Evolutionary conservation across 2,888 invertebrate species (phyloP).

Genomic region (Phytoseiulus persimilis): DNA sequence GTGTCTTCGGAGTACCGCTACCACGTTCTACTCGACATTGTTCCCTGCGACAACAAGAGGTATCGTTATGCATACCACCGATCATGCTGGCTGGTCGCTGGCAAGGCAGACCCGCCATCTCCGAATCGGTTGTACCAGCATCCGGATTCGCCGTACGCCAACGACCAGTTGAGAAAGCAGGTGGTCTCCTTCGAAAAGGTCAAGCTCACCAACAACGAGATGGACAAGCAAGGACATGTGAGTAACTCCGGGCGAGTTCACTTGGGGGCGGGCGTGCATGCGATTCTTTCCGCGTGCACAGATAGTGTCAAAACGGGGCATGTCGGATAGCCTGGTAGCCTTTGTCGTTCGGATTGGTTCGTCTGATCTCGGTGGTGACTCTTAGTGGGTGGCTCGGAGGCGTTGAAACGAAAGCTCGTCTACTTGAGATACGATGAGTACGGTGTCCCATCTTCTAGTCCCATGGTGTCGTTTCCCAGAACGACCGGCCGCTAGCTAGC

Average conservation of each 20-base stretch:
- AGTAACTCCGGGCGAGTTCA: conserved; percentile 50
- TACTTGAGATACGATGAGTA: conserved; percentile 29
- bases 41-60: conserved; percentile 90
- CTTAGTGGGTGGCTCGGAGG: conserved; percentile 7
- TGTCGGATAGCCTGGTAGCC: background rate
- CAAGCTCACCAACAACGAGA: conserved; percentile 94
- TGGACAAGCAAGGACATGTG: conserved; percentile 91
- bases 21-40: conserved; percentile 87
- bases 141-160: conserved; percentile 91
- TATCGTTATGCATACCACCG: conserved; percentile 94
- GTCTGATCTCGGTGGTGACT: background rate
- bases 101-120: conserved; percentile 93
- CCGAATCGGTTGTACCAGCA: conserved; percentile 87
- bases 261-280: background rate
- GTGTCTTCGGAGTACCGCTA: conserved; percentile 53
- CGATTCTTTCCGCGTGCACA: background rate
- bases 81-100: conserved; percentile 94
- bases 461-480: background rate
- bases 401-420: conserved; percentile 32
- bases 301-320: background rate
- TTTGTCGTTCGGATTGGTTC: background rate
- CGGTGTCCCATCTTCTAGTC: background rate
- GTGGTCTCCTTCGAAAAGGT: conserved; percentile 97
- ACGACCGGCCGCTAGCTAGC: background rate
- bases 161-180: conserved; percentile 88